Evolutionary conservation across 2,888 invertebrate genomes (phyloP), one percentile per base, ranked within the genome.

Genomic region (Drosophila recens): DNA sequence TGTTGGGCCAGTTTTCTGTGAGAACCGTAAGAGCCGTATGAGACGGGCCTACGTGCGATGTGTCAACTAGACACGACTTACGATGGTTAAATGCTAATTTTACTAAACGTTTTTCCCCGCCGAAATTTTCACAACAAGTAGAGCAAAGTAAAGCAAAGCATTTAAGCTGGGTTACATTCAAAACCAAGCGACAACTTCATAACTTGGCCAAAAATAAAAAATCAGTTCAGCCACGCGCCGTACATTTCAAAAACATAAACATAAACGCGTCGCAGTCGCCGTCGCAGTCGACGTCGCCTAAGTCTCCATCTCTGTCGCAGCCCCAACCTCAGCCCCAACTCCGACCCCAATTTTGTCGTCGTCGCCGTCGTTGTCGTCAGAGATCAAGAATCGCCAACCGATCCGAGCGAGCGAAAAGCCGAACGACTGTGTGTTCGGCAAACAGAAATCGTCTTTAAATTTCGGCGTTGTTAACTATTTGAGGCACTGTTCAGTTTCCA

Each of bases 401-500:
- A 27, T 27, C 27, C 27, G 75, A 65, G 58, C 64, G 45, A 46
- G 51, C 42, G 42, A 52, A 56, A 38, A 54, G 56, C 63, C 65
- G 57, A 66, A 23, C 23, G 57, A 66, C 30, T 30, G 56, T 48
- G 59, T 66, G 64, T 67, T 54, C 43, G 53, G 65, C 58, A 34
- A 36, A 36, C 59, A 27, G 48, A 69, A 62, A 66, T 66, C 53
- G 72, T 71, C 72, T 64, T 74, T 67, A 71, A 72, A 69, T 56
- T 67, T 63, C 53, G 90, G 84, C 87, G 90, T 84, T 85, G 79
- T 74, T 82, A 79, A 69, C 81, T 83, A 87, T 80, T 79, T 81
- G 86, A 80, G 81, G 82, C 91, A 90, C 90, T 91, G 91, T 91
- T 85, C 81, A 87, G 76, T 88, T 84, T 84, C 79, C 79, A 45